Base-by-base conservation (phyloP, 2,888 invertebrate species). In the Cantharis nigra region DNA sequence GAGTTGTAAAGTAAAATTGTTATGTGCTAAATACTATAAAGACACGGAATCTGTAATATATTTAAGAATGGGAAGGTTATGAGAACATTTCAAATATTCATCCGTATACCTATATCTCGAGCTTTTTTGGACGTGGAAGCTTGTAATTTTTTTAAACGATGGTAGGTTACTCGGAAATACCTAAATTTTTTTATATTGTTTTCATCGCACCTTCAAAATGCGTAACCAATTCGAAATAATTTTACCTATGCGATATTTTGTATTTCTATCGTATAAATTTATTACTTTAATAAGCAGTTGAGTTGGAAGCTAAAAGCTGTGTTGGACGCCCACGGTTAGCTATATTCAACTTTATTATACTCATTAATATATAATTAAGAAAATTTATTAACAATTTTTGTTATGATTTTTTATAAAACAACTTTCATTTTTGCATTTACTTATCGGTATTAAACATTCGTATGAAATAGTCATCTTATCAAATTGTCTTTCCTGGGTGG, bases 341-440 rank as follows among this genome's bases (percentile, higher is more conserved):
- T 72, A 63, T 76, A 76, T 72, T 76, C 69, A 76, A 72, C 26
- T 76, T 76, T 76, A 76, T 72, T 76, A 72, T 76, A 49, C 72
- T 76, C 76, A 70, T 76, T 76, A 76, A 71, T 69, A 72, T 76
- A 33, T 76, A 72, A 76, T 76, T 75, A 75, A 75, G 71, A n/a
- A 67, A 71, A 70, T 75, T 75, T 75, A 74, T 71, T 72, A 26
- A 23, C 63, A 14, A 71, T 23, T 72, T 65, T 65, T 26, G 63
- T 63, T 71, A 71, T 63, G 49, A 63, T n/a, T 28, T 71, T 72
- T 70, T 67, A 26, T n/a, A 13, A 26, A 67, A 67, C 65, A 67
- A 67, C 65, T 67, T 67, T 67, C 26, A 10, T 67, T 49, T 33
- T 49, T 49, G 9, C 49, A 49, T 49, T 49, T 49, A 49, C 49